Evolutionary conservation across 2,797 vertebrate genomes (phyloP), one percentile per base, ranked within the genome.

Genomic region (Holocentrus rufus): DNA sequence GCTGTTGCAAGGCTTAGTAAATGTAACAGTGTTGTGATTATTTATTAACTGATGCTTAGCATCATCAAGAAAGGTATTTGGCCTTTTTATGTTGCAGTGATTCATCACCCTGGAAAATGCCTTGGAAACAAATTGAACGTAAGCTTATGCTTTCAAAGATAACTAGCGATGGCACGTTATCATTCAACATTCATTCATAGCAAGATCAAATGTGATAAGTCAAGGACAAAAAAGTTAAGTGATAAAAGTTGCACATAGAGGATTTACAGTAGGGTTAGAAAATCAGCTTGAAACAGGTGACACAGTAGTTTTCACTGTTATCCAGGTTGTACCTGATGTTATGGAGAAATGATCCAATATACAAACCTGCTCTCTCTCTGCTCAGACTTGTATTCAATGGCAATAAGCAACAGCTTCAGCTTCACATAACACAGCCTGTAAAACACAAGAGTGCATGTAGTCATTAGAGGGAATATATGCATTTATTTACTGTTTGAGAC

Each of bases 311-410:
- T 69, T 66, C 10, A 50, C 7, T 30, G 39, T 79, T 54, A 69
- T 18, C 25, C 56, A 56, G 73, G 23, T 11, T 72, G 30, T 61
- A 44, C 7, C 20, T 67, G n/a, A 46, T 61, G 53, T 65, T 59
- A 74, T 1, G 20, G 25, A 70, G 63, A 44, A 74, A 76, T 70
- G 57, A 69, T 47, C 34, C 34, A 25, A 27, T 30, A 57, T 80
- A 94, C 94, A 90, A 93, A 99, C 98, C 98, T 98, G 96, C 97
- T 99, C 86, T 99, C 98, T 76, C 96, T 95, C 87, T 97, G 96
- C 89, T 98, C 97, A 0, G 98, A 98, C 94, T 99, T 99, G 94
- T 98, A 97, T 78, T 99, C 98, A 90, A 99, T 97, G 93, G 98
- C 98, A 93, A 99, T 99, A 91, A 99, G 96, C 91, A 99, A 90